Percentiles rank a stretch among this genome's conserved stretches.
Conservation (phyloP, 2,113 vertebrate species). For the Nycticorax nycticorax region DNA sequence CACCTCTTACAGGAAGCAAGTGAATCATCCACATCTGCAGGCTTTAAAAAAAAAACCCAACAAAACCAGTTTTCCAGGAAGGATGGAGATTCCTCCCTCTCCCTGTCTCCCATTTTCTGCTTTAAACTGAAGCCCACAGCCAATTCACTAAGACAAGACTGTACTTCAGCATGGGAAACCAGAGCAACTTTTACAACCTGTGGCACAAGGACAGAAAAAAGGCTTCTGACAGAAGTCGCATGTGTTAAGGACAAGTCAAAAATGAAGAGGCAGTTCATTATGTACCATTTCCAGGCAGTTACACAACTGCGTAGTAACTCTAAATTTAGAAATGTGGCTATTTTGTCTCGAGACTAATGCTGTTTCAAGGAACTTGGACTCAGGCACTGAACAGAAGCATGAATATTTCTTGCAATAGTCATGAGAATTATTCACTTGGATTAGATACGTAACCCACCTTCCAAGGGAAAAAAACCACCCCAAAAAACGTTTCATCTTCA, state of each 20-base stretch:
- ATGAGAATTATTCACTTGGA: not conserved
- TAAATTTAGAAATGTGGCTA: not conserved
- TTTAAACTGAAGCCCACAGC: not conserved
- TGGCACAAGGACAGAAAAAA: not conserved
- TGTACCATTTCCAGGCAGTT: not conserved
- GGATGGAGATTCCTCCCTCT: not conserved
- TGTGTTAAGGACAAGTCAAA: not conserved
- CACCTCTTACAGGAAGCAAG: not conserved
- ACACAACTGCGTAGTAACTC: not conserved
- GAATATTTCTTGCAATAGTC: not conserved
- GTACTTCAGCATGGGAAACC: not conserved
- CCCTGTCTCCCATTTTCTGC: not conserved
- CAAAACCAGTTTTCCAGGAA: not conserved
- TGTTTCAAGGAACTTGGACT: conserved; percentile 19
- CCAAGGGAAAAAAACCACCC: not conserved
- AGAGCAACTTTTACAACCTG: not conserved
- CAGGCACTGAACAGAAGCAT: not conserved
- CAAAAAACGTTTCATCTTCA: not conserved
- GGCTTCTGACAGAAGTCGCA: not conserved
- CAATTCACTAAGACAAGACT: not conserved
- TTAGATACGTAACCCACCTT: not conserved
- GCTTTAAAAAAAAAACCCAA: not conserved
- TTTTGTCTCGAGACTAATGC: not conserved
- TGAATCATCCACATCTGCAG: not conserved
- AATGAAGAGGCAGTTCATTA: not conserved